Conservation (phyloP, 2,888 invertebrate species). For the Heliconius charithonia region DNA sequence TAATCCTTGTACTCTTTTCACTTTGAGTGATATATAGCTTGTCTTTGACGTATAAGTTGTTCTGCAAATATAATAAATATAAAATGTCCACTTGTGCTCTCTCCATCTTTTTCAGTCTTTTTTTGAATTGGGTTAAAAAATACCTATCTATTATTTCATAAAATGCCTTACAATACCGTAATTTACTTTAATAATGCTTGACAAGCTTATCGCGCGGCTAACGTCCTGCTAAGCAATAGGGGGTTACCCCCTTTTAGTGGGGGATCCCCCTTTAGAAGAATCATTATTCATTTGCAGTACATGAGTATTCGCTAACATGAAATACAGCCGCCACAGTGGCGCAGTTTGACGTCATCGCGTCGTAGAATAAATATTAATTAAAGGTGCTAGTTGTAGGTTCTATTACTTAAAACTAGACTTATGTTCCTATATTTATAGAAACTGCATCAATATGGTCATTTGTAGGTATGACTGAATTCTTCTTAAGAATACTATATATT, state of each 20-base stretch:
- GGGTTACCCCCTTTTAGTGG: not conserved
- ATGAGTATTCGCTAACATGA: not conserved
- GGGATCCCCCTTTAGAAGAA: not conserved
- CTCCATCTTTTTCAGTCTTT: no score
- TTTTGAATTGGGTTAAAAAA: not conserved
- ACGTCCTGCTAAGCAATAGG: conserved; percentile 1
- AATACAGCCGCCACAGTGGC: not conserved
- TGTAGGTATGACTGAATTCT: no score
- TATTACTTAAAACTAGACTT: no score
- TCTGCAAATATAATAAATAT: no score
- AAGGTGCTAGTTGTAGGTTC: not conserved
- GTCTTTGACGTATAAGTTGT: no score
- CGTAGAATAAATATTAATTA: not conserved
- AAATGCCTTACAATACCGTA: not conserved
- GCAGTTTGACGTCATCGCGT: not conserved
- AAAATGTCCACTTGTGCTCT: no score
- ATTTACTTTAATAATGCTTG: conserved; percentile 9
- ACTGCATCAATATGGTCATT: no score
- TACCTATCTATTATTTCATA: not conserved
- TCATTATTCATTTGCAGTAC: conserved; percentile 18
- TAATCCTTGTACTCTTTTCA: no score
- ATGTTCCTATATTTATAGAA: no score
- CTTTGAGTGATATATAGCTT: no score
- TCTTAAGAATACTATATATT: no score
- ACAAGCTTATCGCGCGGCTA: conserved; percentile 1